phyloP scores from a whole-genome alignment of 2,888 invertebrate genomes.

The Mycogona germanica region DNA sequence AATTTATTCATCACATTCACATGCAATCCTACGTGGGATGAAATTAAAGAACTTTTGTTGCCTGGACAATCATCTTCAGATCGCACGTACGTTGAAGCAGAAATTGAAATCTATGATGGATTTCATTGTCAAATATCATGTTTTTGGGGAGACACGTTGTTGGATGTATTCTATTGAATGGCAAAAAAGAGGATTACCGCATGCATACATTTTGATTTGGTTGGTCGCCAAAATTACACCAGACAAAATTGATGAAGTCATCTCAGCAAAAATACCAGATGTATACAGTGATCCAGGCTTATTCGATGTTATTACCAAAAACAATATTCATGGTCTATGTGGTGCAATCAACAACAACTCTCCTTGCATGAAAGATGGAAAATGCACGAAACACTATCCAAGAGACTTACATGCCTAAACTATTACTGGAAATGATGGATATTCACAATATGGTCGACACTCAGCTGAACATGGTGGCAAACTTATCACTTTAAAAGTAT shows the following conservation, averaged over 20 bases:
- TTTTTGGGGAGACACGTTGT: constrained; percentile 24
- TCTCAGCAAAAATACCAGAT: constrained; percentile 32
- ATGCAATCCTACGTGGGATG: constrained; percentile 25
- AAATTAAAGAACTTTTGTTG: constrained; percentile 29
- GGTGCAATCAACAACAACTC: constrained; percentile 29
- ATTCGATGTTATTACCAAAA: constrained; percentile 29
- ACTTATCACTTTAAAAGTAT: neutral
- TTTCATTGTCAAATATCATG: constrained; percentile 22
- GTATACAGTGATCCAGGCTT: constrained; percentile 25
- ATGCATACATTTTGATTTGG: constrained; percentile 27
- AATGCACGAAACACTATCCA: constrained; percentile 34
- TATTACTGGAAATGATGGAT: constrained; percentile 26
- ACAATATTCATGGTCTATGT: constrained; percentile 31
- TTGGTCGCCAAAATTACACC: constrained; percentile 22
- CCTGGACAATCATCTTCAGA: constrained; percentile 24
- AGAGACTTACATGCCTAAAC: constrained; percentile 27
- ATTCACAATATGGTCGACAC: too few species aligned
- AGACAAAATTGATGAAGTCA: constrained; percentile 28
- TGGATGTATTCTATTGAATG: constrained; percentile 27
- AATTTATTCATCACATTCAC: constrained; percentile 24
- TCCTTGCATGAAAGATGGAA: constrained; percentile 33
- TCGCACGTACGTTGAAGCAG: constrained; percentile 25
- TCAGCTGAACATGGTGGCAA: too few species aligned
- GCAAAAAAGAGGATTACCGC: constrained; percentile 30
- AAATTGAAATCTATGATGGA: constrained; percentile 25